Base-by-base conservation (phyloP, 2,888 invertebrate genomes). In the Calameuta pallipes region DNA sequence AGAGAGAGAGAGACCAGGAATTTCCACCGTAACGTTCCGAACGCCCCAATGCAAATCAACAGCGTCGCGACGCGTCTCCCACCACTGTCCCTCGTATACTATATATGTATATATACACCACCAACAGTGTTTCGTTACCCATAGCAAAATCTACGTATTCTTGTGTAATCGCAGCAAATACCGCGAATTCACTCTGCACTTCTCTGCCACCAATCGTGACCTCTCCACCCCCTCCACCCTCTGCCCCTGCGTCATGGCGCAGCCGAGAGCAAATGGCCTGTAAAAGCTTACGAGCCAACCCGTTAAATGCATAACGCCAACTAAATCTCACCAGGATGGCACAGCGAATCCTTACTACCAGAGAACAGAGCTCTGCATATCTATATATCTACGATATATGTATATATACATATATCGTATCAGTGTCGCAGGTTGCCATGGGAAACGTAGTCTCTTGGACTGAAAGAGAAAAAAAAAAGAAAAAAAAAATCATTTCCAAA, bases 191-290 rank as follows among this genome's bases (percentile, higher is more conserved):
- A 56, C 56, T 9, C 23, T 56, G 56, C 56, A 9, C 56, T 56
- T 56, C 56, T 56, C 56, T 56, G 56, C 9, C 56, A 9, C 23
- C 56, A 23, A 23, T 15, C 23, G 23, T 56, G 23, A 56, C 56
- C 56, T 33, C 41, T 15, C 4, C 13, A 0, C 15, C 41, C 4
- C 4, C 13, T 0, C 1, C 37, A 0, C 15, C 15, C 41, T 0
- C 13, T 33, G 33, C 23, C 1, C 9, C 56, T 56, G 23, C 56
- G 56, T 9, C 56, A 15, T 23, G 23, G 23, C 56, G 23, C 23
- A 23, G 23, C 56, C 56, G 9, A 23, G 9, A 56, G 23, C 56
- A 56, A 56, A 56, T 56, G 56, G 56, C 23, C 56, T 56, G 56
- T 23, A 56, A 56, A 56, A 56, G 23, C 56, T 56, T 56, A 56